These are phyloP conservation scores for Typhlichthys subterraneus DNA, from an alignment of 2,797 vertebrate genomes.

Conservation along the genomic window DNA sequence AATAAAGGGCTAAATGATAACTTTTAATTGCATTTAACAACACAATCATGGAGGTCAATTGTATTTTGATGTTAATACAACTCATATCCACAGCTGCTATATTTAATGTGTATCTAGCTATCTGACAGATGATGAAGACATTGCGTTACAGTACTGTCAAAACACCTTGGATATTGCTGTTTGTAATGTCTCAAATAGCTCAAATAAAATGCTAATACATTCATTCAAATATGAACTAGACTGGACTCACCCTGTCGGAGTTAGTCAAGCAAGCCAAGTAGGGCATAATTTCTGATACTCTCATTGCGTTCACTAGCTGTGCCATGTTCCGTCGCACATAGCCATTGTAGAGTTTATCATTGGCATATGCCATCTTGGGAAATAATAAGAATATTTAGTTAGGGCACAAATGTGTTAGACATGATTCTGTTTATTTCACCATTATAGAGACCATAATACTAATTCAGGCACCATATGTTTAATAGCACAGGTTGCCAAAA, in stretches of 20 bases:
- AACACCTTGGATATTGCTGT: too few species aligned
- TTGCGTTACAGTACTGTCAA: not conserved
- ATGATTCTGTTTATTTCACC: too few species aligned
- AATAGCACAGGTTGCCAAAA: too few species aligned
- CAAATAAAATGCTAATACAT: too few species aligned
- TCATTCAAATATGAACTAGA: not conserved
- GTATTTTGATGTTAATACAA: not conserved
- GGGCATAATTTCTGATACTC: constrained; percentile 61
- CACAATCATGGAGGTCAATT: not conserved
- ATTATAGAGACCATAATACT: too few species aligned
- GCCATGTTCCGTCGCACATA: constrained; percentile 66
- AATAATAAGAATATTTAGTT: not conserved
- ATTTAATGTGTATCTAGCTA: not conserved
- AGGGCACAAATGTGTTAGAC: too few species aligned
- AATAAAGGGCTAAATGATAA: not conserved
- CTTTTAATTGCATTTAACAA: not conserved
- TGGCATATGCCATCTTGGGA: constrained; percentile 69
- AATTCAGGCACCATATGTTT: too few species aligned
- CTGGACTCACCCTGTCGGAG: constrained; percentile 71
- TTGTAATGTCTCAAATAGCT: too few species aligned
- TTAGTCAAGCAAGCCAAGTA: constrained; percentile 73
- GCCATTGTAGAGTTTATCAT: constrained; percentile 68
- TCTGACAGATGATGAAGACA: not conserved
- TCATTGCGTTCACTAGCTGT: constrained; percentile 54
- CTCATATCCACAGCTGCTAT: not conserved